These are phyloP conservation scores for Myanophis thanlyinensis DNA, from an alignment of 2,113 vertebrate genomes.

Conservation along the genomic window DNA sequence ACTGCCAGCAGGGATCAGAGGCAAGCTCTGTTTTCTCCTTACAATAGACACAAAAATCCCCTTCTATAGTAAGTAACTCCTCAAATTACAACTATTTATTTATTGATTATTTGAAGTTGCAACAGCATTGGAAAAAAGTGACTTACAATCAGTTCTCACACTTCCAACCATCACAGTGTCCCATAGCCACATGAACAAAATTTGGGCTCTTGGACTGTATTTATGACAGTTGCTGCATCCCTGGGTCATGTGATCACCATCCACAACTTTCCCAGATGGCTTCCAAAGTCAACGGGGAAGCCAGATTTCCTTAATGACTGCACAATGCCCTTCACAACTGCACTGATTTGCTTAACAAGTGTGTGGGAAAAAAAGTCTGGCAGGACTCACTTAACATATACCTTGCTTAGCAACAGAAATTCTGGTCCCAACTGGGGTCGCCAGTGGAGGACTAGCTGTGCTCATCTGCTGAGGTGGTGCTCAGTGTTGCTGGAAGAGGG, in stretches of 20 bases:
- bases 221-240: background rate
- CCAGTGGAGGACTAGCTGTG: background rate
- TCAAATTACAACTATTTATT: background rate
- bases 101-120: background rate
- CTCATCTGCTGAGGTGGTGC: background rate
- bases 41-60: background rate
- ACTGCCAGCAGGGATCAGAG: background rate
- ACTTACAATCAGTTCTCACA: background rate
- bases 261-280: background rate
- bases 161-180: background rate
- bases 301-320: background rate
- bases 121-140: background rate
- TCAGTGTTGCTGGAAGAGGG: background rate
- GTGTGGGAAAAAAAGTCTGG: background rate
- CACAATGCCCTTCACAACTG: background rate
- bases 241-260: background rate
- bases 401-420: background rate
- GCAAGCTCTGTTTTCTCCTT: background rate
- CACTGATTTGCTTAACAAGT: background rate
- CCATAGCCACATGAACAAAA: background rate
- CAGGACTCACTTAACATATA: background rate
- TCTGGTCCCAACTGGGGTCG: background rate
- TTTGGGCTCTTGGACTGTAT: background rate
- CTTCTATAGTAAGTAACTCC: background rate
- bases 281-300: background rate